Evolutionary conservation across 2,797 vertebrate species (phyloP), one percentile per base, ranked within the genome.

Genomic region (Carapus acus): DNA sequence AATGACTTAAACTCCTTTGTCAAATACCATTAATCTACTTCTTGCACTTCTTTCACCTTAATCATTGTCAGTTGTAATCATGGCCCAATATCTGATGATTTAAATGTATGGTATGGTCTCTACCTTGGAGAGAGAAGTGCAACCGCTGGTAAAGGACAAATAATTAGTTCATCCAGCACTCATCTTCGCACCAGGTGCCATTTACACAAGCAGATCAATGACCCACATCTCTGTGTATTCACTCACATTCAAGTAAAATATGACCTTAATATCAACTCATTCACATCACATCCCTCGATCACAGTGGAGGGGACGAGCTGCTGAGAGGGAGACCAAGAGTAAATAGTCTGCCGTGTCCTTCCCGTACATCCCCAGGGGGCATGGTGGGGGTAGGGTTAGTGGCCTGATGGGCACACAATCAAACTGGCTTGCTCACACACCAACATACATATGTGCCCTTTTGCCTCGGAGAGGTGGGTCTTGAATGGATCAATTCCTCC

Each of bases 121-220:
- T 54, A 43, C 58, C 33, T 24, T 1, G 45, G 9, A 31, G 29
- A 52, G 18, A 7, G 12, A 54, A 64, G 43, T 24, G 40, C 27
- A 57, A 46, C 48, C 54, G 52, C 65, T 21, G 57, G 60, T 67
- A 67, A 58, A 76, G 69, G 71, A 70, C 74, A 74, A 77, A 73
- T 68, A 68, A 62, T 63, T 71, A 62, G 77, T 64, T 85, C 78
- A 78, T 82, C 69, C 76, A 56, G 65, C 63, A 68, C 69, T 45
- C 70, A 52, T 75, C 77, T 81, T 73, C 66, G 29, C 6, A 71
- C 65, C 62, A 71, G 60, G 67, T 76, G 79, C 72, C 77, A 83
- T 85, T 86, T 86, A 84, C 82, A 76, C 78, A 78, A 60, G 22
- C 42, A 58, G 65, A 85, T 83, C 83, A 78, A 83, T 84, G 85